Base-by-base conservation (phyloP, 2,797 vertebrate species). In the Darevskia nairensis region DNA sequence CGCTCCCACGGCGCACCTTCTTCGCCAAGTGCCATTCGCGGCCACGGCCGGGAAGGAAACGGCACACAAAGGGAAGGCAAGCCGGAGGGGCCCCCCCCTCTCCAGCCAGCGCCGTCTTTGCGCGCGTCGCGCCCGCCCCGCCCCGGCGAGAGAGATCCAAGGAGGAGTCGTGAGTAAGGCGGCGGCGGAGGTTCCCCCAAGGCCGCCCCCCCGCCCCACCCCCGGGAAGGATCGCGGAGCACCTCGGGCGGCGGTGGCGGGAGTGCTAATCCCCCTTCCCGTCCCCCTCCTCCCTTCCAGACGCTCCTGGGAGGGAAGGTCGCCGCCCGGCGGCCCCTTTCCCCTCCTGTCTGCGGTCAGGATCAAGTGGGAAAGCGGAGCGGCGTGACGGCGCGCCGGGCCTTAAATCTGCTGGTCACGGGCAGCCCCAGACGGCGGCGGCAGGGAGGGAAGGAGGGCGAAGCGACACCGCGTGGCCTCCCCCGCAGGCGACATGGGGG, bases 321-420 rank as follows among this genome's bases (percentile, higher is more conserved):
- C 25, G 59, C 71, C n/a, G 19, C 15, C 50, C 50, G 50, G 50
- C 80, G n/a, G 41, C 19, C 76, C 66, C 82, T 10, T 10, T 15
- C 4, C 19, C 13, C 64, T 35, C 59, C 25, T 19, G 10, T 8
- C 21, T 81, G 88, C 41, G 88, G 88, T 81, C 88, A 85, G 83
- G 88, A 86, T 89, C 84, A 82, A 86, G 88, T 35, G 84, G 69
- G 76, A 61, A 66, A 39, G 82, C 76, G 9, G 32, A 61, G 50
- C 64, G 13, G 85, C 84, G 50, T 64, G 76, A 66, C 68, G 86
- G 44, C 85, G 64, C 32, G 7, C 35, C 66, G 32, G 77, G 68
- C 13, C 68, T 86, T 59, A 39, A 46, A 72, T 64, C 71, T 32
- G 80, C 61, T 19, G 80, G 80, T 39, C 71, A 32, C 7, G 80